Conservation (phyloP, 2,888 invertebrate species). For the Diarsia brunnea region DNA sequence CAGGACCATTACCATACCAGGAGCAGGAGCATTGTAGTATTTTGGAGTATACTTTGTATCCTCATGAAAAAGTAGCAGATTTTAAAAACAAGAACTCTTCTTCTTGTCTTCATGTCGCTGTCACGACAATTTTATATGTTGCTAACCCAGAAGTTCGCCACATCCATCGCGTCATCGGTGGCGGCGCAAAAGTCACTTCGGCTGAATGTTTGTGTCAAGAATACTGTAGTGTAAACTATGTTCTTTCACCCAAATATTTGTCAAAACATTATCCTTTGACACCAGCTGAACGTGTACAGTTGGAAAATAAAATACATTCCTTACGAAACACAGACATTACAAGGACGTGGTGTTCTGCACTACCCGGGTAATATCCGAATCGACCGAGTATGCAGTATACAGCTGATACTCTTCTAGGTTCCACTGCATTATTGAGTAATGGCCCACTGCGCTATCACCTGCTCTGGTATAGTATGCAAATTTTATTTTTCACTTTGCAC, state of each 20-base stretch:
- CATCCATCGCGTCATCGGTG: too few species aligned
- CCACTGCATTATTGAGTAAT: slow-evolving; percentile 64
- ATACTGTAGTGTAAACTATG: not conserved
- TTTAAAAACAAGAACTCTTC: too few species aligned
- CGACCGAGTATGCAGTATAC: slow-evolving; percentile 43
- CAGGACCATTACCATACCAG: too few species aligned
- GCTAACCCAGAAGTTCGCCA: too few species aligned
- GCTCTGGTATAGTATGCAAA: slow-evolving; percentile 56
- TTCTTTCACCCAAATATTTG: slow-evolving; percentile 5
- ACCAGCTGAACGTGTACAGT: slow-evolving; percentile 40
- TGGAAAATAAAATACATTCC: slow-evolving; percentile 43
- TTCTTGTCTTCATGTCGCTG: too few species aligned
- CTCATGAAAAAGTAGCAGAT: too few species aligned
- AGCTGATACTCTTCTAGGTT: slow-evolving; percentile 29
- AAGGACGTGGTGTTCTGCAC: slow-evolving; percentile 27
- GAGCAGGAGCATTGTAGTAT: too few species aligned
- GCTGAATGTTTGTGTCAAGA: too few species aligned
- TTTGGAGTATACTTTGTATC: too few species aligned
- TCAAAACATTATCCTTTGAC: slow-evolving; percentile 18
- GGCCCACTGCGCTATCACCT: slow-evolving; percentile 52
- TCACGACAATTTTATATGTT: too few species aligned
- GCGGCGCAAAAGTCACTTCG: too few species aligned
- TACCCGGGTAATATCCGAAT: slow-evolving; percentile 29
- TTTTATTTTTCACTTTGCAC: slow-evolving; percentile 61
- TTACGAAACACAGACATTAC: slow-evolving; percentile 9